Conservation (phyloP, 2,888 invertebrate genomes). For the Glaucopsyche alexis region DNA sequence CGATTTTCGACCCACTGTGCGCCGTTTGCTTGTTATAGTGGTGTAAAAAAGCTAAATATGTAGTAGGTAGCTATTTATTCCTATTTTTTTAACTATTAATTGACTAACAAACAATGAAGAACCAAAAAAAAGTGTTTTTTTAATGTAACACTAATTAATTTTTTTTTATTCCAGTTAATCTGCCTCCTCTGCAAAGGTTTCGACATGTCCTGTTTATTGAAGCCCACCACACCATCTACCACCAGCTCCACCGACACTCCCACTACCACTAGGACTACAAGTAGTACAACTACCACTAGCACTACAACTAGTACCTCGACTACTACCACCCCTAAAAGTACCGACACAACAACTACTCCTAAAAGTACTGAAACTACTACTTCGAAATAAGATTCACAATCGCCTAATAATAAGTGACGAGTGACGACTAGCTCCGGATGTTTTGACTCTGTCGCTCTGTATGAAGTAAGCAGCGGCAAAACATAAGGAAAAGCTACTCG, state of each 20-base stretch:
- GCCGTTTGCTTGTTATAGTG: too few relatives aligned
- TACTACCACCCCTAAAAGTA: slow-evolving; percentile 34
- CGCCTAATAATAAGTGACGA: too few relatives aligned
- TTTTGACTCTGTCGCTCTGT: too few relatives aligned
- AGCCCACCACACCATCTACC: slow-evolving; percentile 35
- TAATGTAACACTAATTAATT: not conserved
- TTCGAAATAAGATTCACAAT: not conserved
- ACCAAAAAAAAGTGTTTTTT: too few relatives aligned
- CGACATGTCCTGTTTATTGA: slow-evolving; percentile 43
- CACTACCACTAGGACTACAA: slow-evolving; percentile 31
- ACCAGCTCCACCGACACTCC: slow-evolving; percentile 36
- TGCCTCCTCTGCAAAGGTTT: slow-evolving; percentile 55
- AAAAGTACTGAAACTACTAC: slow-evolving; percentile 32
- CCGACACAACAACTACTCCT: slow-evolving; percentile 36
- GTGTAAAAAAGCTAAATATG: too few relatives aligned
- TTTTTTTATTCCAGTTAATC: slow-evolving; percentile 45
- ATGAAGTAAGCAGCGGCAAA: too few relatives aligned
- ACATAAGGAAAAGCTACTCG: too few relatives aligned
- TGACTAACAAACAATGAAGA: too few relatives aligned
- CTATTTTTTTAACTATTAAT: too few relatives aligned
- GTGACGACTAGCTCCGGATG: too few relatives aligned
- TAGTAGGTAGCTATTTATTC: too few relatives aligned
- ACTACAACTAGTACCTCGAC: slow-evolving; percentile 36
- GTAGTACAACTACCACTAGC: slow-evolving; percentile 33
- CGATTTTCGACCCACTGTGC: too few relatives aligned